Base-by-base conservation (phyloP, 2,888 invertebrate genomes). In the Drosophila maculinotata region DNA sequence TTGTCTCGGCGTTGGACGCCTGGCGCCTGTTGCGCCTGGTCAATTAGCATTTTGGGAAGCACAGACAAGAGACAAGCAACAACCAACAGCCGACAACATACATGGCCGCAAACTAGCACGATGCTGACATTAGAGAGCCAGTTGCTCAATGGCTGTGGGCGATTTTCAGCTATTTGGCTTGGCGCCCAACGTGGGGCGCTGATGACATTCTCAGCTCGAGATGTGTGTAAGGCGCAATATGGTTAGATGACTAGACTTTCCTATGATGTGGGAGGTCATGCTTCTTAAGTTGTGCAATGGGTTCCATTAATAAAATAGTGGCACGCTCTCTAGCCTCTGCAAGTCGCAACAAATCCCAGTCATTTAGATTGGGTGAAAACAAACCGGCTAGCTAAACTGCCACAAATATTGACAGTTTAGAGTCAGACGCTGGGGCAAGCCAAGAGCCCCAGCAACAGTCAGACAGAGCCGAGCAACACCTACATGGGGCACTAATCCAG, bases 1-100 rank as follows among this genome's bases (percentile, higher is more conserved):
- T 69, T 66, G 75, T 67, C 49, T 54, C 35, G 49, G 23, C 39
- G 51, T 20, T 63, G 52, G 39, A 60, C 59, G 52, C 41, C 65
- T 76, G 79, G 76, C 69, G 83, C 72, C 79, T 76, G 64, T 69
- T 41, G 69, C 48, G 65, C 63, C 60, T 54, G 71, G 23, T 81
- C 75, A 81, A 84, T 81, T 80, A 79, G 81, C 79, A 84, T 74
- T 84, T 84, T 33, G 36, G 35, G 71, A 56, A 59, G 38, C 58
- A 33, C 15, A 25, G 52, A 51, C 70, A 59, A 48, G 20, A 10
- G 8, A 35, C 66, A 64, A 44, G 10, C 35, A n/a, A 33, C 57
- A 59, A 48, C 38, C 7, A 26, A 10, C 15, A 35, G 8, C 17
- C 26, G 12, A 12, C 44, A 23, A 53, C 49, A 52, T 38, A 71